These are phyloP conservation scores for Tryphoninae sp. DNA, from an alignment of 2,888 invertebrate genomes.

Conservation along the genomic window DNA sequence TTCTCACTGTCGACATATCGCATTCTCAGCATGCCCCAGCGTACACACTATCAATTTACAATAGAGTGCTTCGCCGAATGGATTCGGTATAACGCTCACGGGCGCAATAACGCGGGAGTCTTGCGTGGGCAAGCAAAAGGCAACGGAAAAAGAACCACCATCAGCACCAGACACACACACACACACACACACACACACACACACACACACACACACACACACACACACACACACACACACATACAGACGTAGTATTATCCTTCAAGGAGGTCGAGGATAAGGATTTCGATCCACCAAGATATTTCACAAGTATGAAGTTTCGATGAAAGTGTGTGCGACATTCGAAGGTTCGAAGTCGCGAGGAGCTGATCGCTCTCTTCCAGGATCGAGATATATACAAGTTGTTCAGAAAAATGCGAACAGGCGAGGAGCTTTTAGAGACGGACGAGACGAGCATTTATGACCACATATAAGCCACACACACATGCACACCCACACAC, in stretches of 20 bases:
- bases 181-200: constrained; percentile 4
- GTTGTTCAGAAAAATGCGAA: constrained; percentile 7
- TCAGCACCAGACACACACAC: constrained; percentile 11
- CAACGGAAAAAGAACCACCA: constrained; percentile 34
- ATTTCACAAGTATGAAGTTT: constrained; percentile 34
- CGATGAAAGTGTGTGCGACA: constrained; percentile 22
- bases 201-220: constrained; percentile 10
- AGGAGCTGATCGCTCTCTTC: constrained; percentile 22
- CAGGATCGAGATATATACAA: neutral
- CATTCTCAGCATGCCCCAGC: constrained; percentile 39
- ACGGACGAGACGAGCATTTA: constrained; percentile 25
- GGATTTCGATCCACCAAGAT: constrained; percentile 20
- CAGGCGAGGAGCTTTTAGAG: constrained; percentile 25
- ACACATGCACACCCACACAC: no score
- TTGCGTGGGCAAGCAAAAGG: constrained; percentile 27
- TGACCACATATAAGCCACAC: constrained; percentile 16
- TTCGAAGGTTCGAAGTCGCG: neutral
- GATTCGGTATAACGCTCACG: constrained; percentile 65
- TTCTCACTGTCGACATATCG: constrained; percentile 30
- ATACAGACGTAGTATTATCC: neutral
- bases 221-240: constrained; percentile 7
- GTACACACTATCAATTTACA: constrained; percentile 71
- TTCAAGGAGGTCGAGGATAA: neutral
- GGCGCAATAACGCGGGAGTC: constrained; percentile 62
- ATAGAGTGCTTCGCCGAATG: constrained; percentile 67